A percentile compares a stretch with the other conserved stretches of the same genome.
phyloP scores from a whole-genome alignment of 2,113 vertebrate genomes.

The Callithrix jacchus region DNA sequence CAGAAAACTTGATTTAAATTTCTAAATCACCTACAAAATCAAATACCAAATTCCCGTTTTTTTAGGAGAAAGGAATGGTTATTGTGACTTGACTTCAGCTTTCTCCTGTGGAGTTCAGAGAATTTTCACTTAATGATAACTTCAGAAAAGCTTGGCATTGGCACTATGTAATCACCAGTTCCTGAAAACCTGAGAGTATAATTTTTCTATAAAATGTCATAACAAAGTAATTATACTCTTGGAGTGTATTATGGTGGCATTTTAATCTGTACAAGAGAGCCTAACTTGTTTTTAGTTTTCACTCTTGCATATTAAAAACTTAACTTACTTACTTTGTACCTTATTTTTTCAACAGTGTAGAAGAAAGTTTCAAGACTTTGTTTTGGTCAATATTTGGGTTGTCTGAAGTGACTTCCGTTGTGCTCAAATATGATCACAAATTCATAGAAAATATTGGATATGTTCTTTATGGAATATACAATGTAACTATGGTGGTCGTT shows the following conservation, averaged over 20 bases:
- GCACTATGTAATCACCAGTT: neutral
- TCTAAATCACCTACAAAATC: neutral
- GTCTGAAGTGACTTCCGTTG: constrained; percentile 92
- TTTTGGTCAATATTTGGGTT: constrained; percentile 95
- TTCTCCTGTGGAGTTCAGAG: neutral
- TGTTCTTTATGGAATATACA: constrained; percentile 92
- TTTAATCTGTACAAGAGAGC: neutral
- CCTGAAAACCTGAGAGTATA: neutral
- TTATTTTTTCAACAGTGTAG: constrained; percentile 83
- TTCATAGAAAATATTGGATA: constrained; percentile 95
- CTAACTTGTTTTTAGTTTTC: neutral
- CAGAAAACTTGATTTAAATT: neutral
- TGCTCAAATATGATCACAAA: constrained; percentile 93
- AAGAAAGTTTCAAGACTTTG: constrained; percentile 94
- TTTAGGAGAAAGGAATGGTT: neutral
- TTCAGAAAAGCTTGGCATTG: neutral
- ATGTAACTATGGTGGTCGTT: constrained; percentile 93
- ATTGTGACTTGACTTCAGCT: neutral
- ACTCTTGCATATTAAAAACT: neutral
- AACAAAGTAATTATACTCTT: neutral
- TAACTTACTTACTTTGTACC: constrained; percentile 28
- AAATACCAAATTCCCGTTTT: neutral
- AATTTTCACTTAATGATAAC: neutral
- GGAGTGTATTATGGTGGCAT: neutral
- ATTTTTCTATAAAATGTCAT: neutral